These are phyloP conservation scores for Ursus arctos DNA, from an alignment of 2,113 vertebrate species.

Conservation along the genomic window DNA sequence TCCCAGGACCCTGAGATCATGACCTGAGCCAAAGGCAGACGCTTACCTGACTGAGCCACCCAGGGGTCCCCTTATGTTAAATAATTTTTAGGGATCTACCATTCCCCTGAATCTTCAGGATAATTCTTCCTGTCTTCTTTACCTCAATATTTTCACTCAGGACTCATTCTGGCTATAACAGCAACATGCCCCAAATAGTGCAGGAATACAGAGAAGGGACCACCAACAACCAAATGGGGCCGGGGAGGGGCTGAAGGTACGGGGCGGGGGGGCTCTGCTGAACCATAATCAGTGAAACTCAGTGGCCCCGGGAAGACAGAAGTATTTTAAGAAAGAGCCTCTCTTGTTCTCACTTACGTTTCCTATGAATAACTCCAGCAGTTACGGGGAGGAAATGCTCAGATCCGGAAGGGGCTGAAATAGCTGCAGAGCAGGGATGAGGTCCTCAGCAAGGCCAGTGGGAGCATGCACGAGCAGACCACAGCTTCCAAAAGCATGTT, in stretches of 20 bases:
- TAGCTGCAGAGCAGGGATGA: neutral
- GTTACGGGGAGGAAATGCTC: neutral
- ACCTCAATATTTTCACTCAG: neutral
- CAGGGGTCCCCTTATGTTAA: neutral
- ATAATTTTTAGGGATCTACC: neutral
- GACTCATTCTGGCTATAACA: neutral
- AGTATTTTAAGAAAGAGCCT: neutral
- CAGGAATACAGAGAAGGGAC: neutral
- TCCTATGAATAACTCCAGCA: neutral
- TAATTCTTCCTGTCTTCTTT: neutral
- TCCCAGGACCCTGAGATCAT: too few relatives aligned
- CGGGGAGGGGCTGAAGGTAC: too few relatives aligned
- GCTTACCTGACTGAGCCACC: too few relatives aligned
- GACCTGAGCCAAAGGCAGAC: too few relatives aligned
- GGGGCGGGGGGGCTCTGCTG: rapidly evolving
- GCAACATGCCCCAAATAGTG: neutral
- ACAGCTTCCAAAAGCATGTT: neutral
- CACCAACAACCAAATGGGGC: neutral
- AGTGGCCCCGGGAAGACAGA: neutral
- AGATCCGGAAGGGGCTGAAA: neutral
- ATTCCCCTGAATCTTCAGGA: neutral
- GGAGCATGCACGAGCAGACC: neutral
- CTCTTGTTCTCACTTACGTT: neutral
- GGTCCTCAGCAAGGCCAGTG: neutral
- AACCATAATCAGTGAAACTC: neutral